A percentile compares a stretch with the other conserved stretches of the same genome.
Conservation (phyloP, 2,888 invertebrate species). For the Acrocyrtus sp. region DNA sequence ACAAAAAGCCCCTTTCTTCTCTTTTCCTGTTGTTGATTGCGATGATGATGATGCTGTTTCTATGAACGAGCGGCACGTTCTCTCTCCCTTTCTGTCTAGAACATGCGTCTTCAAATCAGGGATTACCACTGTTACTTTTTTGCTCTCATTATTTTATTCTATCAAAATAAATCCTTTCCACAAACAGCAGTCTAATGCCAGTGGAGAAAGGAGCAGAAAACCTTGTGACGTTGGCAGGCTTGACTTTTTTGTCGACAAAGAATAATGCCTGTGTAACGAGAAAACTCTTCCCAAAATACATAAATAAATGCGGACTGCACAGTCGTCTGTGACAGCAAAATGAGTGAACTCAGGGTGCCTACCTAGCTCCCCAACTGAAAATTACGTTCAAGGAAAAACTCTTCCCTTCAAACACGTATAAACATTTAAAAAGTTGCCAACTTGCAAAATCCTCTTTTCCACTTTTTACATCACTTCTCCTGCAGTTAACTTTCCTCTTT, state of each 20-base stretch:
- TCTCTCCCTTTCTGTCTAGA: neutral
- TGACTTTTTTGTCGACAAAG: neutral
- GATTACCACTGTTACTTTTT: constrained; percentile 47
- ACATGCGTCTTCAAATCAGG: constrained; percentile 43
- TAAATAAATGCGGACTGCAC: constrained; percentile 14
- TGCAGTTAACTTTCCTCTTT: neutral
- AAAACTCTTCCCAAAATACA: constrained; percentile 16
- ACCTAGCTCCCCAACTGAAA: neutral
- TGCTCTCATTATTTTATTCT: constrained; percentile 52
- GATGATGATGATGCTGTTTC: constrained; percentile 1
- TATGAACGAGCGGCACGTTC: constrained; percentile 27
- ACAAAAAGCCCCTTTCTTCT: neutral
- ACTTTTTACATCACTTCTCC: neutral
- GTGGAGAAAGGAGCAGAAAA: neutral
- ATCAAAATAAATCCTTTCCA: constrained; percentile 50
- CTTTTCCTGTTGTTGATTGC: neutral
- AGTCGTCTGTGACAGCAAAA: neutral
- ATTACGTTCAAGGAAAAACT: constrained; percentile 12
- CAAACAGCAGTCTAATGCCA: constrained; percentile 46
- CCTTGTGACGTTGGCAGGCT: neutral
- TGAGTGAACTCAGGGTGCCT: neutral
- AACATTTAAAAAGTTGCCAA: constrained; percentile 39
- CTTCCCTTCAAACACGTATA: neutral
- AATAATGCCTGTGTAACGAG: neutral
- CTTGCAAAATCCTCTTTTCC: constrained; percentile 29